Conservation (phyloP, 1,140 invertebrate species). For the Kradibia gibbosae region DNA sequence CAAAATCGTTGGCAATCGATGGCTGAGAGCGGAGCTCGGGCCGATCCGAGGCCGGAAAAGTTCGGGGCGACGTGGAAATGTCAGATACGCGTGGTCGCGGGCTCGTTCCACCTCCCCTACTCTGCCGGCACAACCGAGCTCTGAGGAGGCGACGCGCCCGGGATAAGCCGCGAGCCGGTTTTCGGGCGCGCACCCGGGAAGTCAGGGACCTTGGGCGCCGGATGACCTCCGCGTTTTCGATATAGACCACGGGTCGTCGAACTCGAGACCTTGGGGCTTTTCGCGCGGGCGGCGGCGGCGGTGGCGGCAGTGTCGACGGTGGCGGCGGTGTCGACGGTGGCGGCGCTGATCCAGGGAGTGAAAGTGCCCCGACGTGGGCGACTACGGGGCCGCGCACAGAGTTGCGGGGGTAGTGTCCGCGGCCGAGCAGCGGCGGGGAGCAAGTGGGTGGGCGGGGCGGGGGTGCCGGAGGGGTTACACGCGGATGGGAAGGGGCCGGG, state of each 20-base stretch:
- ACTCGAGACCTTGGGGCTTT: neutral
- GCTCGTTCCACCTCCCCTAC: neutral
- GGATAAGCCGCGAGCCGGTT: slow-evolving; percentile 7
- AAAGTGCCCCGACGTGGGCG: neutral
- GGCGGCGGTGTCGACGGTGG: neutral
- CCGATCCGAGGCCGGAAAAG: no score
- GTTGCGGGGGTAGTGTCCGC: neutral
- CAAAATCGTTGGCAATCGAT: no score
- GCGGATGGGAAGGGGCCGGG: neutral
- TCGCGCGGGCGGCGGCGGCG: neutral
- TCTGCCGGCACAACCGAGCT: neutral
- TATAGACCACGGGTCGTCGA: slow-evolving; percentile 15
- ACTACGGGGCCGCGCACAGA: neutral
- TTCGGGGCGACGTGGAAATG: no score
- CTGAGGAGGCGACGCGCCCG: neutral
- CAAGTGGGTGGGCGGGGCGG: neutral
- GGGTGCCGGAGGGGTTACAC: neutral
- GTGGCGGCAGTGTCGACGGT: neutral
- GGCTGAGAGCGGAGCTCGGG: neutral
- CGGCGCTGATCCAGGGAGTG: neutral
- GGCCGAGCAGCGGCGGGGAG: no score
- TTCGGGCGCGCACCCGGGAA: neutral
- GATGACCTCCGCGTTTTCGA: slow-evolving; percentile 16
- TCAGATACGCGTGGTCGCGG: neutral
- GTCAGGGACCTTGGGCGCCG: neutral